Conservation (phyloP, 1,140 invertebrate genomes). For the Gonatopus flavifemur region DNA sequence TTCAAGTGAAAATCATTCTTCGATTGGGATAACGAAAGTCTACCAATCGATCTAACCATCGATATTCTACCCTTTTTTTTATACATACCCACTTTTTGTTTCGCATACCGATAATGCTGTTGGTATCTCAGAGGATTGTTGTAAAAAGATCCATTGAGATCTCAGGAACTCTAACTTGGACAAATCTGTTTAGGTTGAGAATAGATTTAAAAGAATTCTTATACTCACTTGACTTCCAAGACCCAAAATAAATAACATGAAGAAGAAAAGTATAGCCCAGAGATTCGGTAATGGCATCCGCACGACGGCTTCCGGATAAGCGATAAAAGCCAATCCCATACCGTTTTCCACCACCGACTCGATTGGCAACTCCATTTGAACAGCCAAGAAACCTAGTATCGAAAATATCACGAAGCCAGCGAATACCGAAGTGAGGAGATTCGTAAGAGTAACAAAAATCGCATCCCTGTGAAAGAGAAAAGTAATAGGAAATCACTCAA, state of each 20-base stretch:
- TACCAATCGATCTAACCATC: too few relatives aligned
- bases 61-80: too few relatives aligned
- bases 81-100: too few relatives aligned
- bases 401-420: constrained; percentile 79
- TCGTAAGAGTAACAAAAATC: constrained; percentile 68
- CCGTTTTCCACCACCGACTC: constrained; percentile 65
- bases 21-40: too few relatives aligned
- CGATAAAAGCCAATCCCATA: constrained; percentile 79
- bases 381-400: constrained; percentile 76
- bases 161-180: too few relatives aligned
- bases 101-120: too few relatives aligned
- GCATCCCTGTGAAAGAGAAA: constrained; percentile 60
- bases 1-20: too few relatives aligned
- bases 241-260: constrained; percentile 80
- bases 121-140: too few relatives aligned
- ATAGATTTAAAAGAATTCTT: background rate
- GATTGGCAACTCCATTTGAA: constrained; percentile 66
- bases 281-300: constrained; percentile 74
- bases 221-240: constrained; percentile 66
- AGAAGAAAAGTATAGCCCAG: constrained; percentile 83
- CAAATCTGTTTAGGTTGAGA: too few relatives aligned
- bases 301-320: constrained; percentile 80
- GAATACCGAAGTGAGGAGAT: constrained; percentile 73
- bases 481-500: background rate
- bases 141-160: too few relatives aligned